Conservation (phyloP, 2,797 vertebrate species). For the Hemibagrus guttatus region DNA sequence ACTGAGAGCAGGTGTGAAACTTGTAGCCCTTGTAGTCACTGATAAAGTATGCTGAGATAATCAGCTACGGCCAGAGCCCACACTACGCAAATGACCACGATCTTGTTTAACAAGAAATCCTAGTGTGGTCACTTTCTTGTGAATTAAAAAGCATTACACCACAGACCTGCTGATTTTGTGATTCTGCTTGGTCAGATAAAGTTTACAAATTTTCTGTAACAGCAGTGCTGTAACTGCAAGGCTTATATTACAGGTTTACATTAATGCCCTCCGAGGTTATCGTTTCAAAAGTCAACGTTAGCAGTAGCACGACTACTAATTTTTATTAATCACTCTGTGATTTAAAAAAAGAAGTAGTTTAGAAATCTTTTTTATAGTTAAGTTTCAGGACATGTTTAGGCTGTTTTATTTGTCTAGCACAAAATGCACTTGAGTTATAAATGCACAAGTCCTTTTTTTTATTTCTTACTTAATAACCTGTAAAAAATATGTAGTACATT, state of each 20-base stretch:
- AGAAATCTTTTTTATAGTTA: neutral
- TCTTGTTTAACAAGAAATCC: neutral
- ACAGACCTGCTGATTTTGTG: neutral
- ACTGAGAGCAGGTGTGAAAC: neutral
- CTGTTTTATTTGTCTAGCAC: too few species aligned
- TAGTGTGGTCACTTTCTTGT: neutral
- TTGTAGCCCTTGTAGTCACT: neutral
- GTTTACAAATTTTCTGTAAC: neutral
- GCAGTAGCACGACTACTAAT: neutral
- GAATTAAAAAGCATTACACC: neutral
- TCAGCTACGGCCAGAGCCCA: neutral
- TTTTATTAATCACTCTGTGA: neutral
- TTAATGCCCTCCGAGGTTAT: neutral
- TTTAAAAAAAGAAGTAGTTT: neutral
- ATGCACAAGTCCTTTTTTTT: too few species aligned
- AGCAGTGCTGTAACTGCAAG: neutral
- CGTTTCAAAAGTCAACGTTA: neutral
- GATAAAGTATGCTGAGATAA: neutral
- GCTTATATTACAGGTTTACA: neutral
- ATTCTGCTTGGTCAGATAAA: neutral
- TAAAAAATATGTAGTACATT: neutral
- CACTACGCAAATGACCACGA: neutral
- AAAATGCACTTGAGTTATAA: too few species aligned
- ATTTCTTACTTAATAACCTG: neutral
- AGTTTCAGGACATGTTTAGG: neutral